phyloP scores from a whole-genome alignment of 1,140 invertebrate species.

The Papilio aristodemus region DNA sequence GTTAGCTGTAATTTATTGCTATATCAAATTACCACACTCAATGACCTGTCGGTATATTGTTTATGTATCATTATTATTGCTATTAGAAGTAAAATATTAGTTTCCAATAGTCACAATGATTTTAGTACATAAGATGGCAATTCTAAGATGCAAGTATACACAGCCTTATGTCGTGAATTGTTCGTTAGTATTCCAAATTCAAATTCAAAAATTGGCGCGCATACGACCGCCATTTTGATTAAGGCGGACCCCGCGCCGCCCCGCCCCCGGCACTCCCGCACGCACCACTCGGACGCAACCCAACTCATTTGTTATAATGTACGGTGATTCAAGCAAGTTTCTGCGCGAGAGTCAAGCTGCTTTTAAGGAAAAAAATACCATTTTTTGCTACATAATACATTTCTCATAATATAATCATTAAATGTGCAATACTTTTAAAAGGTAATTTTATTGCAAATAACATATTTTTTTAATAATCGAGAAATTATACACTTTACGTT shows the following conservation, averaged over 20 bases:
- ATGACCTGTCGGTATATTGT: background rate
- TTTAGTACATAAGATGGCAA: background rate
- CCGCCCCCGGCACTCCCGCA: conserved; percentile 57
- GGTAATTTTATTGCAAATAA: too few species aligned
- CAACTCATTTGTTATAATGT: conserved; percentile 79
- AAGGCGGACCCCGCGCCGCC: conserved; percentile 71
- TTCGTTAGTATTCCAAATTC: conserved; percentile 35
- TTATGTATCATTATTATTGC: background rate
- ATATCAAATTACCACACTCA: conserved; percentile 13
- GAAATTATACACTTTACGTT: too few species aligned
- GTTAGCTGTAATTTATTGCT: conserved; percentile 56
- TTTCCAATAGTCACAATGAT: background rate
- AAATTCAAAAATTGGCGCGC: conserved; percentile 76
- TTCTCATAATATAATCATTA: too few species aligned
- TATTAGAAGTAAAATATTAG: background rate
- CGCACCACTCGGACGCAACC: conserved; percentile 76
- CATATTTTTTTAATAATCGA: too few species aligned
- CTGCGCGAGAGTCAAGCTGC: conserved; percentile 27
- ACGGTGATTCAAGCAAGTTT: conserved; percentile 64
- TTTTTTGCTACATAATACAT: too few species aligned
- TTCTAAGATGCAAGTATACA: background rate
- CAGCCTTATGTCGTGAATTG: background rate
- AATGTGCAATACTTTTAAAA: too few species aligned
- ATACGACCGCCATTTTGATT: conserved; percentile 78
- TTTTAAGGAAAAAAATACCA: background rate